Percentiles rank a stretch among this genome's conserved stretches.
phyloP scores from a whole-genome alignment of 1,140 invertebrate species.

The Pogonomyrmex barbatus region DNA sequence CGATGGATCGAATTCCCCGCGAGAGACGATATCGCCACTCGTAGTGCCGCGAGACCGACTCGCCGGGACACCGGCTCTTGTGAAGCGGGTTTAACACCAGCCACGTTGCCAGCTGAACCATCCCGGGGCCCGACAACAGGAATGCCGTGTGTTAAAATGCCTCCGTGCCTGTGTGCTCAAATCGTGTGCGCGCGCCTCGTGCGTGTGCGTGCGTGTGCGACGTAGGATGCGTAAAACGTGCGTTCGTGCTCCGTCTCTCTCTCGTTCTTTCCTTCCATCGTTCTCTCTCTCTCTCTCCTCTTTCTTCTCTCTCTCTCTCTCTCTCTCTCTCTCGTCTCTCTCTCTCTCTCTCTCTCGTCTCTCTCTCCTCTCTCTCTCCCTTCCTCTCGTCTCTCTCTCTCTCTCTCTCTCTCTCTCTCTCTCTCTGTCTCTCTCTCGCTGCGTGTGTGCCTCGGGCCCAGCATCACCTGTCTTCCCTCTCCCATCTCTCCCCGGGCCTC shows the following conservation, averaged over 20 bases:
- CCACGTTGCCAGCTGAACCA: slow-evolving; percentile 84
- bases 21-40: slow-evolving; percentile 64
- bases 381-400: too few relatives aligned
- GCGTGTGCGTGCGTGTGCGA: slow-evolving; percentile 59
- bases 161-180: slow-evolving; percentile 71
- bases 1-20: slow-evolving; percentile 66
- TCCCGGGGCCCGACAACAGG: slow-evolving; percentile 82
- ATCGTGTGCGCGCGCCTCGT: slow-evolving; percentile 55
- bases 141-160: slow-evolving; percentile 86
- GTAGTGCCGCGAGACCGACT: slow-evolving; percentile 24
- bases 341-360: slow-evolving; percentile 66
- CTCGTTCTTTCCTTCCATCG: slow-evolving; percentile 1
- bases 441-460: slow-evolving; percentile 79
- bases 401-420: neutral
- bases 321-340: neutral
- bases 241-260: slow-evolving; percentile 64
- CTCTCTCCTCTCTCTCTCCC: slow-evolving; percentile 27
- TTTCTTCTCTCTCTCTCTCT: neutral
- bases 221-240: slow-evolving; percentile 78
- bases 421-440: neutral
- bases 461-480: slow-evolving; percentile 85
- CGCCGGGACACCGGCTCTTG: slow-evolving; percentile 64
- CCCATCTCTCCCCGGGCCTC: slow-evolving; percentile 56
- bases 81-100: slow-evolving; percentile 79
- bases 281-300: slow-evolving; percentile 7